Percentiles rank a stretch among this genome's conserved stretches.
phyloP scores from a whole-genome alignment of 2,113 vertebrate species.

The Phodopus roborovskii region DNA sequence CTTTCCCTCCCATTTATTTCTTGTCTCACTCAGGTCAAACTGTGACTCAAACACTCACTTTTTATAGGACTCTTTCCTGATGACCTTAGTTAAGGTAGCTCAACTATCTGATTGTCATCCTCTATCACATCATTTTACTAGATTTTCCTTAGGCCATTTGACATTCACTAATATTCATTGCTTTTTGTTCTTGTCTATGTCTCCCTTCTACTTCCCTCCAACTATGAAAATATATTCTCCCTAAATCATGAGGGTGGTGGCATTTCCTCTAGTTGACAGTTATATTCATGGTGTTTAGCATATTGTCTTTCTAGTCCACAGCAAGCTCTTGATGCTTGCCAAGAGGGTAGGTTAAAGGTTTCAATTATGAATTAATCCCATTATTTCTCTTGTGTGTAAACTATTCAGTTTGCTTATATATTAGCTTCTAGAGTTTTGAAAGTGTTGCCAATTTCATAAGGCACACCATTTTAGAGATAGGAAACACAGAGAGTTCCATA shows the following conservation, averaged over 20 bases:
- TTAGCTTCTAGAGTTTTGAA: not conserved
- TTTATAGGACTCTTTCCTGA: not conserved
- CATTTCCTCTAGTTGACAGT: not conserved
- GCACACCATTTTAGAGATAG: not conserved
- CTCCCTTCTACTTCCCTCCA: not conserved
- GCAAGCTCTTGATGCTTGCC: not conserved
- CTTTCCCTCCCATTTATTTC: not conserved
- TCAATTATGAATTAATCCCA: slow-evolving; percentile 12
- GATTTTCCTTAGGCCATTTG: not conserved
- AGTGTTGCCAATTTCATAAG: not conserved
- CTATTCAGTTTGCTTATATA: not conserved
- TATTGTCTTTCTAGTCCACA: not conserved
- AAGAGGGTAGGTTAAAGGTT: not conserved
- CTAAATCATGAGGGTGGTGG: not conserved
- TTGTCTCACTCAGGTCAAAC: slow-evolving; percentile 37
- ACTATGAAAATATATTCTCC: not conserved
- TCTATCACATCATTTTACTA: not conserved
- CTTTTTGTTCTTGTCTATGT: slow-evolving; percentile 3
- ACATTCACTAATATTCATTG: not conserved
- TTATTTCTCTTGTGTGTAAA: slow-evolving; percentile 16
- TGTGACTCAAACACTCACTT: not conserved
- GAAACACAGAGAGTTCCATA: not conserved
- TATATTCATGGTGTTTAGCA: not conserved
- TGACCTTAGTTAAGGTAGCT: not conserved
- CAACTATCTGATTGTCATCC: not conserved